These are phyloP conservation scores for Nibea coibor DNA, from an alignment of 2,113 vertebrate genomes.

Conservation along the genomic window DNA sequence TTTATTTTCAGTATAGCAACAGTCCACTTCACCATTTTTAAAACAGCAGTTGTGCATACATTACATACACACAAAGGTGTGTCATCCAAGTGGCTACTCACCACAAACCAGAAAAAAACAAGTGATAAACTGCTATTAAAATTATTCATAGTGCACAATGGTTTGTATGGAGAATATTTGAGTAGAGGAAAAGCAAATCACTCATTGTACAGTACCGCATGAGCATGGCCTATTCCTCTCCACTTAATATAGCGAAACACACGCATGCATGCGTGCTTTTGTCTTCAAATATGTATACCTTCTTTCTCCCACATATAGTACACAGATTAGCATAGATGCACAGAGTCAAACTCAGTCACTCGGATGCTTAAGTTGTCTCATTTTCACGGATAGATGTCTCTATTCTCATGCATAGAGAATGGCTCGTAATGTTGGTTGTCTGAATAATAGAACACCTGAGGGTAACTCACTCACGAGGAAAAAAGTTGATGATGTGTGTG, in stretches of 20 bases:
- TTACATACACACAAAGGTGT: background rate
- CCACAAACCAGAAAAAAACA: slow-evolving; percentile 10
- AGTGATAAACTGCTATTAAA: background rate
- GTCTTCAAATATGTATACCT: slow-evolving; percentile 17
- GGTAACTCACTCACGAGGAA: slow-evolving; percentile 20
- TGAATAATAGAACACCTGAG: slow-evolving; percentile 57
- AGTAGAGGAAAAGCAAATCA: slow-evolving; percentile 5
- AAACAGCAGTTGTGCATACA: background rate
- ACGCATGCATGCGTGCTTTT: slow-evolving; percentile 1
- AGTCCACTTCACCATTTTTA: background rate
- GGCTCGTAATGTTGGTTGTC: slow-evolving; percentile 33
- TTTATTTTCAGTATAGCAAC: background rate
- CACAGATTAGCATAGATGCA: slow-evolving; percentile 11
- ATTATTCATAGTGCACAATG: background rate
- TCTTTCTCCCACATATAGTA: slow-evolving; percentile 8
- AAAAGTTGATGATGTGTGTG: slow-evolving; percentile 8
- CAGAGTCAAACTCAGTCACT: slow-evolving; percentile 22
- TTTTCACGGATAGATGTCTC: slow-evolving; percentile 39
- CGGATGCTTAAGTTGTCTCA: slow-evolving; percentile 25
- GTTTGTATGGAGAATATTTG: slow-evolving; percentile 1
- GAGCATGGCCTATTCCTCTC: slow-evolving; percentile 3
- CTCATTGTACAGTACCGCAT: background rate
- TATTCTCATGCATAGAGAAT: slow-evolving; percentile 45
- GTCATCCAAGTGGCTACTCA: background rate
- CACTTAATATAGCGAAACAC: background rate